These are phyloP conservation scores for Danio albolineatus DNA, from an alignment of 2,797 vertebrate species.

Conservation along the genomic window DNA sequence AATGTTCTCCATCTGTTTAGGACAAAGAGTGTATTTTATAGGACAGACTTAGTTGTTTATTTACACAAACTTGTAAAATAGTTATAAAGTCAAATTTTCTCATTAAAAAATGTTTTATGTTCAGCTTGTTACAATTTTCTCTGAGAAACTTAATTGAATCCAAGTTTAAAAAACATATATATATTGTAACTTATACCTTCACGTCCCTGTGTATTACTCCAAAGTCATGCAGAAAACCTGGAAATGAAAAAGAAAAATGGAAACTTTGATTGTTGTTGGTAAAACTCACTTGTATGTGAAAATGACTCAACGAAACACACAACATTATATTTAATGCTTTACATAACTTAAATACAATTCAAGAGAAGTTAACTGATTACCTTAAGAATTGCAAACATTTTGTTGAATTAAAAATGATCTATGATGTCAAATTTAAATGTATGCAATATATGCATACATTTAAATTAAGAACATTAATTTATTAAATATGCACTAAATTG, in stretches of 20 bases:
- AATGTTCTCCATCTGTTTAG: conserved; percentile 92
- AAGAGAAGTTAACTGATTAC: too few species aligned
- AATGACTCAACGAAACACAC: neutral
- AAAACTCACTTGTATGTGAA: neutral
- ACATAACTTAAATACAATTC: too few species aligned
- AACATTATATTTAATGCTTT: too few species aligned
- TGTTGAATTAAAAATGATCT: too few species aligned
- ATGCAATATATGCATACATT: too few species aligned
- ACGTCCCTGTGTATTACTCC: conserved; percentile 93
- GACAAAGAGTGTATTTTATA: neutral
- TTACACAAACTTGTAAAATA: neutral
- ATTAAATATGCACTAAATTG: too few species aligned
- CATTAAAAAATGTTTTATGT: neutral
- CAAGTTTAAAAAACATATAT: neutral
- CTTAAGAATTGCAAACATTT: too few species aligned
- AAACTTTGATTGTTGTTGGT: neutral
- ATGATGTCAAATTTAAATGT: too few species aligned
- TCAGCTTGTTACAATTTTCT: neutral
- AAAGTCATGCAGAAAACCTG: conserved; percentile 89
- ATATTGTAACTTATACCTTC: conserved; percentile 80
- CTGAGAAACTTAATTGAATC: neutral
- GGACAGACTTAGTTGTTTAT: neutral
- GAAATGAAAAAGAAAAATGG: neutral
- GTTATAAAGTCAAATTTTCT: neutral
- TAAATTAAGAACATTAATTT: too few species aligned